Base-by-base conservation (phyloP, 2,797 vertebrate species). In the Yasuhikotakia modesta region DNA sequence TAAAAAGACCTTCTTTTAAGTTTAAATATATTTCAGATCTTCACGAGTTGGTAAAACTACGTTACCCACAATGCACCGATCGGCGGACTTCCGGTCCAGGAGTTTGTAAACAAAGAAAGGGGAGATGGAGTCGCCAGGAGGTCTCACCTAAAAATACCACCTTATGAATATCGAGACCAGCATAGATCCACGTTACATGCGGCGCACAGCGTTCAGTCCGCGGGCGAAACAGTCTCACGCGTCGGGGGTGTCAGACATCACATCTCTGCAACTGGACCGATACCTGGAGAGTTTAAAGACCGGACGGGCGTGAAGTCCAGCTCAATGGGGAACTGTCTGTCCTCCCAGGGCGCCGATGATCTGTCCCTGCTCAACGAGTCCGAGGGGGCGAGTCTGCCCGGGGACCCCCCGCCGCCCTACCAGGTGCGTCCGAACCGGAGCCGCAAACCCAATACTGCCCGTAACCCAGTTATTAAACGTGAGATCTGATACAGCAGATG, bases 251-350 rank as follows among this genome's bases (percentile, higher is more conserved):
- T 16, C 13, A 67, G 22, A 48, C n/a, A n/a, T n/a, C n/a, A n/a
- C n/a, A n/a, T n/a, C n/a, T n/a, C n/a, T n/a, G n/a, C n/a, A n/a
- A n/a, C 76, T 30, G 53, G 65, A 27, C 55, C 3, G 30, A 50
- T 67, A 14, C 4, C 27, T 27, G 4, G 27, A 27, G 2, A 27
- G 27, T 39, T 39, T 24, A 14, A 75, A 55, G 5, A 8, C 22
- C 21, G 48, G 32, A n/a, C 32, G 52, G 57, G 17, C 58, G 39
- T 50, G 27, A 16, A 12, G 64, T 73, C 7, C 75, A 74, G 75
- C 76, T 89, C 88, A 58, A 95, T 95, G 95, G 93, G 94, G 90
- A 94, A 95, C 87, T 95, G 95, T 78, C 89, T 96, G 74, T 94
- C 92, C 81, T 93, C 92, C n/a, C 93, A 94, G 89, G 86, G 90